Evolutionary conservation across 2,888 invertebrate species (phyloP), one percentile per base, ranked within the genome.

Genomic region (Agriopis aurantiaria): DNA sequence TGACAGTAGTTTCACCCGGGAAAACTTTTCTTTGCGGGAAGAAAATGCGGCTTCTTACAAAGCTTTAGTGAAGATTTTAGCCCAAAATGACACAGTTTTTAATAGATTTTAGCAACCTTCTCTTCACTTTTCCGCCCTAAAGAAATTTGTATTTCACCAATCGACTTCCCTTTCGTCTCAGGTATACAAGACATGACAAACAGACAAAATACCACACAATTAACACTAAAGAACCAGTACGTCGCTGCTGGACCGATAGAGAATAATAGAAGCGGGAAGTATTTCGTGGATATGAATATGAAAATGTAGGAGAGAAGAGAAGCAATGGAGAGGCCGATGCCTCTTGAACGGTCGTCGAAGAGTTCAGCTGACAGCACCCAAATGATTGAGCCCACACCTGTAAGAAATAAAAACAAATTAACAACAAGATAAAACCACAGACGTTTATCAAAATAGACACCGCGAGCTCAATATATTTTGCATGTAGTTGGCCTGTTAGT

Each of bases 161-260:
- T 87, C 3, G 83, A 84, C 52, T 88, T 91, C 0, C 91, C 91
- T 41, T 91, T 92, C 2, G 92, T 92, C 65, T 92, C 92, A 0
- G 92, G 92, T 6, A 92, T 69, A 59, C 80, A 82, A 14, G 85
- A 76, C n/a, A 80, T 23, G 2, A 88, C 75, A 57, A 87, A 82
- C 4, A 79, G 5, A 46, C 80, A 77, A 0, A 83, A 69, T 0
- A 82, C 48, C 2, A 88, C 63, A 61, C 85, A 84, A 41, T 81
- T 82, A 0, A 72, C 70, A 33, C 82, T 79, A 40, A 88, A 88
- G 9, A 82, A 52, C 86, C 87, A 89, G 55, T 88, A 91, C 0
- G 86, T 88, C 0, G 78, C 68, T 0, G 88, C 80, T 0, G 87
- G 81, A 0, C 90, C 90, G 0, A 87, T 68, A 0, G 78, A 69